Evolutionary conservation across 2,797 vertebrate species (phyloP), one percentile per base, ranked within the genome.

Genomic region (Champsocephalus gunnari): DNA sequence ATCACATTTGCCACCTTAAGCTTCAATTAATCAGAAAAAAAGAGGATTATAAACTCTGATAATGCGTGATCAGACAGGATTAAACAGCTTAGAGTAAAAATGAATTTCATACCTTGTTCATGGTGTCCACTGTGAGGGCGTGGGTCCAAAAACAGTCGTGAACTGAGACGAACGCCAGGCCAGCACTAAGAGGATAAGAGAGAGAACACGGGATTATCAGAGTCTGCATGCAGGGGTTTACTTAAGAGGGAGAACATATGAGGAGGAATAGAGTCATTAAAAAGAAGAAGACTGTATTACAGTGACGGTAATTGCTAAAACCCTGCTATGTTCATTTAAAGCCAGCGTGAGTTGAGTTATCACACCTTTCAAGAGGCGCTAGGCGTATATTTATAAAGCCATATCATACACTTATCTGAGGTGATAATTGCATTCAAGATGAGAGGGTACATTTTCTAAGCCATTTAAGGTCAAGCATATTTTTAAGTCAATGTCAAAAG

Each of bases 131-230:
- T 0, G 96, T 96, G 24, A 95, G 75, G 0, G 98, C 97, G 0
- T 99, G 98, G 1, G 98, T 99, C 98, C 98, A 99, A 88, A 96
- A 99, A 87, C 98, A 99, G 85, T 99, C 98, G 0, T 99, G 98
- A 44, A 99, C 98, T 0, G 98, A 99, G 85, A 98, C 97, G 0
- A 99, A 99, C 1, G 96, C 98, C 81, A 99, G 89, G 17, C 97
- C 97, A 7, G 89, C 95, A 41, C 98, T 99, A 72, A 77, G 79
- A 55, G 57, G 58, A 56, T 41, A 80, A 1, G 12, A 67, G 28
- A 71, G 47, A 24, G 2, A 45, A 1, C 5, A 21, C 51, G n/a
- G 2, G n/a, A 14, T 3, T 4, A 44, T 3, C 34, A 63, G 24
- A 45, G 48, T 16, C 19, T 16, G 59, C 3, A 13, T 1, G 47